Percentiles rank a stretch among this genome's conserved stretches.
phyloP scores from a whole-genome alignment of 2,888 invertebrate genomes.

The Melanotus villosus region DNA sequence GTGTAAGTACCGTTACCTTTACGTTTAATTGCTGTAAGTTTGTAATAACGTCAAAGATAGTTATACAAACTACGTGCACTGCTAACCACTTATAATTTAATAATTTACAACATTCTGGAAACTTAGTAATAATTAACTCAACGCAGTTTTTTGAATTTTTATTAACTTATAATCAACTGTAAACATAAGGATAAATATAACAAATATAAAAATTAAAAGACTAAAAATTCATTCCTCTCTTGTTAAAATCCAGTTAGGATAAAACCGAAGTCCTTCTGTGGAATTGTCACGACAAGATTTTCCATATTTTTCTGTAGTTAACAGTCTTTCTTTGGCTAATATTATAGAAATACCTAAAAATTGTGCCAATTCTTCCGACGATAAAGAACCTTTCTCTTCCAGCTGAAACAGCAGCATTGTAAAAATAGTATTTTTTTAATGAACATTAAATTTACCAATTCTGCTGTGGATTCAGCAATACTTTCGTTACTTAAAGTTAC shows the following conservation, averaged over 20 bases:
- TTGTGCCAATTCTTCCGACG: constrained; percentile 91
- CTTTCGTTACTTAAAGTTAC: constrained; percentile 81
- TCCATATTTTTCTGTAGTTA: constrained; percentile 89
- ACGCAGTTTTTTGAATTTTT: too few relatives aligned
- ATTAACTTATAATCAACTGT: too few relatives aligned
- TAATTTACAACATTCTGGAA: too few relatives aligned
- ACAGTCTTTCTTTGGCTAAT: constrained; percentile 90
- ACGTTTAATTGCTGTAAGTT: too few relatives aligned
- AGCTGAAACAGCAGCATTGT: constrained; percentile 70
- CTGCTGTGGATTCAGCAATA: constrained; percentile 77
- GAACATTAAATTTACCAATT: constrained; percentile 70
- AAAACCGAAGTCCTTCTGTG: constrained; percentile 95
- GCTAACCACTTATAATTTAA: too few relatives aligned
- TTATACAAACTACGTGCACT: too few relatives aligned
- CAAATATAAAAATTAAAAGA: too few relatives aligned
- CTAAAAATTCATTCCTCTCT: constrained; percentile 23
- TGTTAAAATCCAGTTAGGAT: constrained; percentile 87
- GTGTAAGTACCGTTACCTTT: too few relatives aligned
- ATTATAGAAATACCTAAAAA: constrained; percentile 88
- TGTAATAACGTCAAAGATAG: too few relatives aligned
- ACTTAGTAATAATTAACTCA: too few relatives aligned
- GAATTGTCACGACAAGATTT: constrained; percentile 95
- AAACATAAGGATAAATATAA: too few relatives aligned
- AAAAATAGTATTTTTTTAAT: constrained; percentile 23
- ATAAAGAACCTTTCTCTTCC: constrained; percentile 78